phyloP scores from a whole-genome alignment of 2,113 vertebrate species.

The Corvus hawaiiensis region DNA sequence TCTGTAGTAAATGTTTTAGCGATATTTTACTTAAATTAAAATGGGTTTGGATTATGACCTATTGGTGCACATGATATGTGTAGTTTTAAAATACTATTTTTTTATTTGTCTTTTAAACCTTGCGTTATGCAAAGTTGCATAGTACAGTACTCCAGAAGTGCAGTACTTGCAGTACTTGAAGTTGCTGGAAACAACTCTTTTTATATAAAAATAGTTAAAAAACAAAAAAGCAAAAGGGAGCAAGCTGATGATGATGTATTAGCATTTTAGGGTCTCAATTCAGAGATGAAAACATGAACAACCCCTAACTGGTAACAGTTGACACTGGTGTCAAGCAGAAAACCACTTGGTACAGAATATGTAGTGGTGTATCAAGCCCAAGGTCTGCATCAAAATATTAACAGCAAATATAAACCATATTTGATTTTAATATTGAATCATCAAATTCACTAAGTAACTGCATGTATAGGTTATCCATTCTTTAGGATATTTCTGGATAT shows the following conservation, averaged over 20 bases:
- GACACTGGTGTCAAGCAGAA: neutral
- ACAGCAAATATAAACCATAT: neutral
- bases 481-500: neutral
- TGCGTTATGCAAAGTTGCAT: constrained; percentile 25
- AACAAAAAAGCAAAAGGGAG: neutral
- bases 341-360: neutral
- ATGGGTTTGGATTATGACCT: constrained; percentile 36
- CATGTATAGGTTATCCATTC: neutral
- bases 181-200: constrained; percentile 68
- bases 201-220: constrained; percentile 49
- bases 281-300: neutral
- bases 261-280: neutral
- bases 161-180: constrained; percentile 57
- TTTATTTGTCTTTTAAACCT: constrained; percentile 68
- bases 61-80: constrained; percentile 57
- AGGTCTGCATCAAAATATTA: constrained; percentile 26
- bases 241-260: neutral
- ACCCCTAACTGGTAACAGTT: neutral
- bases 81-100: constrained; percentile 64
- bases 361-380: neutral
- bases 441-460: neutral
- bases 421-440: neutral
- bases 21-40: constrained; percentile 46
- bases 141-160: constrained; percentile 15
- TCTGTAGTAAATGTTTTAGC: constrained; percentile 41